Conservation (phyloP, 2,113 vertebrate species). For the Coryphaenoides rupestris region DNA sequence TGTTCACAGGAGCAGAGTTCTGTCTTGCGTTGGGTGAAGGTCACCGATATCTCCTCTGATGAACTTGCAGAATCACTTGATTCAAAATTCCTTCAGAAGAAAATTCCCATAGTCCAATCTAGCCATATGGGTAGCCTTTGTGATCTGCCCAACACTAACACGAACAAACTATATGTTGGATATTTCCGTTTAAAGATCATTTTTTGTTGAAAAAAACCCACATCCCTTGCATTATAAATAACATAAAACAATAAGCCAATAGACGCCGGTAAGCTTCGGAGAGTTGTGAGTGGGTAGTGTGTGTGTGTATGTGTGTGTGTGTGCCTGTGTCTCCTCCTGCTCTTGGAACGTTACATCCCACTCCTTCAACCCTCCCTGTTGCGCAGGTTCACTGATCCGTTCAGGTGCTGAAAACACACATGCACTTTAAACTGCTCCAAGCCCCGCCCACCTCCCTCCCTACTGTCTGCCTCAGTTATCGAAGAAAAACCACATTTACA, state of each 20-base stretch:
- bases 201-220: no score
- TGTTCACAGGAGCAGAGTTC: no score
- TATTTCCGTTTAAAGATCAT: neutral
- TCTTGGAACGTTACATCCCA: slow-evolving; percentile 28
- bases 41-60: no score
- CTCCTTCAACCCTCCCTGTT: slow-evolving; percentile 42
- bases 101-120: no score
- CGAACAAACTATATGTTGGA: neutral
- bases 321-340: slow-evolving; percentile 26
- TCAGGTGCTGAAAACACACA: neutral
- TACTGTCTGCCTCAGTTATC: neutral
- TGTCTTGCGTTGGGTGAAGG: no score
- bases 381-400: slow-evolving; percentile 28
- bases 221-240: no score
- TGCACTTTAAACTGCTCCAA: neutral
- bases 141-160: neutral
- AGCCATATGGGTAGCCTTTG: neutral
- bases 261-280: neutral
- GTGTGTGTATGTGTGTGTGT: neutral
- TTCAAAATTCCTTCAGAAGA: no score
- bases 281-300: neutral
- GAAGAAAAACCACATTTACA: no score
- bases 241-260: neutral
- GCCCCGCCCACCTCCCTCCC: neutral
- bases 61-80: no score